These are phyloP conservation scores for Cricetomys ansorgei DNA, from an alignment of 2,113 vertebrate genomes.

Conservation along the genomic window DNA sequence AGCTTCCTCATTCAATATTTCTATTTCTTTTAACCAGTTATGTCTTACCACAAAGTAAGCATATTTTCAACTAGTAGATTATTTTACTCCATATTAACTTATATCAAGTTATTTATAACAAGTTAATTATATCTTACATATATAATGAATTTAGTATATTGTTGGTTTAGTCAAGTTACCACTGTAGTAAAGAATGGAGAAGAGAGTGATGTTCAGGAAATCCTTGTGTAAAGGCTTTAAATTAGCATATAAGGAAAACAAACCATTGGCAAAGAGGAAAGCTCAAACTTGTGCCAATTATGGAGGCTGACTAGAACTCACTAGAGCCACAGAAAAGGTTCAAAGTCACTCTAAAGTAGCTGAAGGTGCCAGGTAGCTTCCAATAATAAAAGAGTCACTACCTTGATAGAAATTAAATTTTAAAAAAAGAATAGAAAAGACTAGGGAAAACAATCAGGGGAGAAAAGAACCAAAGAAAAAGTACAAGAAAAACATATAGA, in stretches of 20 bases:
- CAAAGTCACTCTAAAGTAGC: background rate
- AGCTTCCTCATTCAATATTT: background rate
- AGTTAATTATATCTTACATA: background rate
- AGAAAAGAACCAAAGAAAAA: background rate
- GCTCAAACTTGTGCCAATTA: background rate
- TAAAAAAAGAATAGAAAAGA: background rate
- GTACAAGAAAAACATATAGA: background rate
- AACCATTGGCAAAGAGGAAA: background rate
- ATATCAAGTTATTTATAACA: slow-evolving; percentile 15
- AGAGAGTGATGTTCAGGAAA: background rate
- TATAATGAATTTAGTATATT: background rate
- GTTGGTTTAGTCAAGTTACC: background rate
- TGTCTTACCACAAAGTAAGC: background rate
- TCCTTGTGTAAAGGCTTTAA: background rate
- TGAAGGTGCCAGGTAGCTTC: background rate
- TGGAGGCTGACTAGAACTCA: background rate
- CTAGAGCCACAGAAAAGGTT: background rate
- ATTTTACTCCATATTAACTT: slow-evolving; percentile 3
- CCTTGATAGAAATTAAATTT: background rate
- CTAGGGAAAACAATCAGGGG: background rate
- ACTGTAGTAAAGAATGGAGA: background rate
- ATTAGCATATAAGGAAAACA: background rate
- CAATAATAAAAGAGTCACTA: background rate
- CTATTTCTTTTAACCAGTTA: background rate
- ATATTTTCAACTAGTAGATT: background rate